phyloP scores from a whole-genome alignment of 2,113 vertebrate genomes.

The Trematocara stigmaticum region DNA sequence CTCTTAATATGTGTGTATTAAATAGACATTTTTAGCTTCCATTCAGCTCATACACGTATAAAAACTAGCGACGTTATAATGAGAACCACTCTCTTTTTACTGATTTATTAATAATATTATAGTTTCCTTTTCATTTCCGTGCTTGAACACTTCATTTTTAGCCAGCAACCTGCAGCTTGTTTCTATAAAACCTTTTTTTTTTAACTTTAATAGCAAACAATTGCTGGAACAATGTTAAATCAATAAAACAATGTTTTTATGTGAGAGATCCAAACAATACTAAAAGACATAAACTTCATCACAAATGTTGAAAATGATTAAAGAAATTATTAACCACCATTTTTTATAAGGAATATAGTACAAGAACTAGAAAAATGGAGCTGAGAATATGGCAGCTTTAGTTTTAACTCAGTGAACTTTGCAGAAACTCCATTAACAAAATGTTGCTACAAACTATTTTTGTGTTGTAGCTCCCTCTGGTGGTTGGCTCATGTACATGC shows the following conservation, averaged over 20 bases:
- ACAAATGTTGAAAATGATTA: neutral
- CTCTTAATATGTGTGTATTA: neutral
- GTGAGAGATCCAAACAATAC: neutral
- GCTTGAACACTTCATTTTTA: neutral
- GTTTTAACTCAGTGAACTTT: neutral
- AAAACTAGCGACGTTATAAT: neutral
- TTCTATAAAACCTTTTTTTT: neutral
- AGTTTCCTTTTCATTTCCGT: neutral
- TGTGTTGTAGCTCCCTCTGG: constrained; percentile 7
- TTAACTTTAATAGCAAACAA: neutral
- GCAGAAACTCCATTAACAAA: neutral
- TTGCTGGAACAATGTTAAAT: neutral
- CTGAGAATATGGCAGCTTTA: neutral
- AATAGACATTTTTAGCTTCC: neutral
- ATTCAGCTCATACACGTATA: neutral
- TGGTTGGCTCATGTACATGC: neutral
- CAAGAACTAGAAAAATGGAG: neutral
- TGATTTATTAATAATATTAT: neutral
- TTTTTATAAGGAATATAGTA: neutral
- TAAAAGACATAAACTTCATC: neutral
- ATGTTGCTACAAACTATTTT: neutral
- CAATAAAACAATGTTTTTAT: neutral
- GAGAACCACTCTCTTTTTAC: neutral
- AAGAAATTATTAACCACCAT: neutral
- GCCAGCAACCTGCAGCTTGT: neutral